Conservation (phyloP, 2,888 invertebrate species). For the Chorisops tibialis region DNA sequence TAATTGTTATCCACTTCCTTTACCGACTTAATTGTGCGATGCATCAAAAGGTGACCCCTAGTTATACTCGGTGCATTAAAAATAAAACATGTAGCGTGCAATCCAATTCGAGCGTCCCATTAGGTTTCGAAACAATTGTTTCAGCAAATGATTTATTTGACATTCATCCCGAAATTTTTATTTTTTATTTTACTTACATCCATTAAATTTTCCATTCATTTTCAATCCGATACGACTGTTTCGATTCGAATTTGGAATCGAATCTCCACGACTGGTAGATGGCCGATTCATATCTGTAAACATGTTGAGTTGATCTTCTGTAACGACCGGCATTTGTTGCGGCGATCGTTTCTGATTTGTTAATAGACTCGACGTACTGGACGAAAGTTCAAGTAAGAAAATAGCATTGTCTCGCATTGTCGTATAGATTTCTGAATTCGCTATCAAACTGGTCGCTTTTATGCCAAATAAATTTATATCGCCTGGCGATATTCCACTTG, state of each 20-base stretch:
- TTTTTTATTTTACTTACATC: constrained; percentile 16
- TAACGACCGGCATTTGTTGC: constrained; percentile 50
- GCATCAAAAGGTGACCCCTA: no score
- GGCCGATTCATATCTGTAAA: constrained; percentile 48
- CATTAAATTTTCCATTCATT: constrained; percentile 38
- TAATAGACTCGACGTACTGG: constrained; percentile 53
- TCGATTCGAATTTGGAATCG: constrained; percentile 39
- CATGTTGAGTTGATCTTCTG: constrained; percentile 47
- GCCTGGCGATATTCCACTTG: constrained; percentile 45
- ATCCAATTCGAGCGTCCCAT: no score
- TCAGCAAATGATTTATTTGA: no score
- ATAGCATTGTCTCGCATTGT: constrained; percentile 91
- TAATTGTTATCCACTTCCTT: no score
- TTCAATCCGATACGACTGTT: constrained; percentile 47
- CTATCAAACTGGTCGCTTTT: constrained; percentile 47
- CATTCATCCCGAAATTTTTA: no score
- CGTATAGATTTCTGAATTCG: constrained; percentile 51
- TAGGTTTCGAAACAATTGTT: no score
- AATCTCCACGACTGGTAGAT: constrained; percentile 49
- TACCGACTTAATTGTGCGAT: no score
- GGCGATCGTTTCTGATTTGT: constrained; percentile 44
- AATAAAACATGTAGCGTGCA: no score
- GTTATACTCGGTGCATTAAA: no score
- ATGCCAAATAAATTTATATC: constrained; percentile 52
- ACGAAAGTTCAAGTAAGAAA: constrained; percentile 86